Conservation (phyloP, 2,113 vertebrate species). For the Lycocorax pyrrhopterus region DNA sequence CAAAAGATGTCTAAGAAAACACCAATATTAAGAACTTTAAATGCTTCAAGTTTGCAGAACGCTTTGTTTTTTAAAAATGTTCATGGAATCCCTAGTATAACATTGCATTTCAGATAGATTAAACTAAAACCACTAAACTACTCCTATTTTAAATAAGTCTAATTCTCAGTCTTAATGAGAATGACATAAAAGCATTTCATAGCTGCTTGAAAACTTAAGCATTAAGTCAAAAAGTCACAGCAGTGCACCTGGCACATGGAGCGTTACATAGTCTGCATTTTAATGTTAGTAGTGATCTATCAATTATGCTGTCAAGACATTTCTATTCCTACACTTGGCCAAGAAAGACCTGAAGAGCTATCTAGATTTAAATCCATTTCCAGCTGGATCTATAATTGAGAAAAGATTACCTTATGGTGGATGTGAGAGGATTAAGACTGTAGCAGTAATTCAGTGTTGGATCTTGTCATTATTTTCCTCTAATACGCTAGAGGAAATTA, state of each 20-base stretch:
- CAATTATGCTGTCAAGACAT: not conserved
- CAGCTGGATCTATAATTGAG: not conserved
- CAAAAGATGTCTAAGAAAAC: not conserved
- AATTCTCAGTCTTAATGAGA: not conserved
- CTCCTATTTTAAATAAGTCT: not conserved
- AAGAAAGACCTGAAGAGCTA: not conserved
- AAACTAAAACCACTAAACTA: not conserved
- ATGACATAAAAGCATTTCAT: not conserved
- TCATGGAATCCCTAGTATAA: not conserved
- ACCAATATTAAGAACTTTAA: not conserved
- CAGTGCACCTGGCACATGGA: not conserved
- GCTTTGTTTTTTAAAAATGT: not conserved
- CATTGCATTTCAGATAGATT: not conserved
- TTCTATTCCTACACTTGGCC: not conserved
- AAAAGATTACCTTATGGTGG: not conserved
- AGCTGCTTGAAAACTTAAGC: not conserved
- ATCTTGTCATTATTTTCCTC: not conserved
- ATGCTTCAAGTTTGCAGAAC: not conserved
- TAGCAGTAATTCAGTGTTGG: not conserved
- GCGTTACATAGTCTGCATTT: not conserved
- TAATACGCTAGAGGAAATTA: not conserved
- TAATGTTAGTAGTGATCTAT: not conserved
- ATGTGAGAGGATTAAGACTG: conserved; percentile 2
- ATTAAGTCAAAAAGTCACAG: not conserved
- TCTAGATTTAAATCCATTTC: not conserved